Conservation (phyloP, 2,888 invertebrate species). For the Dasypogon diadema region DNA sequence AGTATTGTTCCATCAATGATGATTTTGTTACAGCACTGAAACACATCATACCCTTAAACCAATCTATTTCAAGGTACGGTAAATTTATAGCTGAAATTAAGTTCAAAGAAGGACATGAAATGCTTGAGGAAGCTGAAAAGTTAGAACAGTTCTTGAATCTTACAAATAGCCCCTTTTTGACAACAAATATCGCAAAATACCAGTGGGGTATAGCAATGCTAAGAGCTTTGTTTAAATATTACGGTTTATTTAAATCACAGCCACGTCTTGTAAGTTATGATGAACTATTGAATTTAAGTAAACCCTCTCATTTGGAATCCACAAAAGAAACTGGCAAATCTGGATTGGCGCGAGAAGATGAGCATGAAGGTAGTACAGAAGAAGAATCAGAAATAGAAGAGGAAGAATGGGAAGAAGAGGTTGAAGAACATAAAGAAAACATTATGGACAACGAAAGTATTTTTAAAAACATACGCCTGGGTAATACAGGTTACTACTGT, state of each 20-base stretch:
- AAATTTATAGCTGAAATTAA: conserved; percentile 61
- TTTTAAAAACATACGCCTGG: conserved; percentile 58
- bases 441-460: background rate
- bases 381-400: background rate
- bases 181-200: conserved; percentile 35
- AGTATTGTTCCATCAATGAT: background rate
- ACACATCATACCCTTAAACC: background rate
- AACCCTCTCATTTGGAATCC: background rate
- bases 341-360: background rate
- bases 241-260: conserved; percentile 22
- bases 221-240: conserved; percentile 35
- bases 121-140: conserved; percentile 53
- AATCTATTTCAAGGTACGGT: conserved; percentile 6
- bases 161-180: conserved; percentile 57
- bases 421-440: background rate
- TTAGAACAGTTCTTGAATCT: conserved; percentile 59
- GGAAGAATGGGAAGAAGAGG: background rate
- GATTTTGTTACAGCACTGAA: background rate
- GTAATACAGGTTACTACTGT: conserved; percentile 74
- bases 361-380: background rate
- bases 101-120: background rate
- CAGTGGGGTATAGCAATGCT: conserved; percentile 64
- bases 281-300: background rate
- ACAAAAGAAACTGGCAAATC: background rate
- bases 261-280: conserved; percentile 3